Evolutionary conservation across 2,113 vertebrate species (phyloP), one percentile per base, ranked within the genome.

Genomic region (Hemibagrus wyckioides): DNA sequence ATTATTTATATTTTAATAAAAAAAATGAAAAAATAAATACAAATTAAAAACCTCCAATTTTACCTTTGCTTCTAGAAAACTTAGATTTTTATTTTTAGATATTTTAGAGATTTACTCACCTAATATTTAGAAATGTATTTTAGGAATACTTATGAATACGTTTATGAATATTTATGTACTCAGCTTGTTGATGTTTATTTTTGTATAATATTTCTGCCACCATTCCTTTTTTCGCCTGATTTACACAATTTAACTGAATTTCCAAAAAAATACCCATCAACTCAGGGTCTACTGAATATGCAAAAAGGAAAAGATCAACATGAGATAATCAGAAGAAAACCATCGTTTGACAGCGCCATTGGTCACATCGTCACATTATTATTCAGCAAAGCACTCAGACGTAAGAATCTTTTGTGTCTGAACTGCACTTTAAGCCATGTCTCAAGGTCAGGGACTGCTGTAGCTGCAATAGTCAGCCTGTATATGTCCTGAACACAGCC

Each of bases 341-440:
- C 1, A n/a, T n/a, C 5, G 30, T 2, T 54, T 4, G 76, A 54
- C n/a, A 19, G 2, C 33, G 76, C 2, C 73, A n/a, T 25, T 50
- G 41, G 41, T n/a, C 41, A 76, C 52, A 83, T n/a, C 73, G 67
- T 36, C 57, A 30, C 52, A 44, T 86, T 39, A 88, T 21, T 56
- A 54, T 85, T 80, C 75, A 80, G 25, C 39, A 61, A 67, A 54
- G 17, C 56, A 87, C 71, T 28, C 33, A 21, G 17, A n/a, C 54
- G 41, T 67, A 48, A 48, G 13, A 44, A 41, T 56, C 6, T 52
- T 10, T 80, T n/a, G 48, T 57, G 63, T 48, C 50, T 83, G 23
- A 15, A 56, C 69, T 75, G 39, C 77, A 77, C 59, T 57, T 59
- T 57, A 52, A 33, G 8, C 39, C 48, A 44, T 80, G 25, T 36